Conservation (phyloP, 2,113 vertebrate species). For the Numida meleagris region DNA sequence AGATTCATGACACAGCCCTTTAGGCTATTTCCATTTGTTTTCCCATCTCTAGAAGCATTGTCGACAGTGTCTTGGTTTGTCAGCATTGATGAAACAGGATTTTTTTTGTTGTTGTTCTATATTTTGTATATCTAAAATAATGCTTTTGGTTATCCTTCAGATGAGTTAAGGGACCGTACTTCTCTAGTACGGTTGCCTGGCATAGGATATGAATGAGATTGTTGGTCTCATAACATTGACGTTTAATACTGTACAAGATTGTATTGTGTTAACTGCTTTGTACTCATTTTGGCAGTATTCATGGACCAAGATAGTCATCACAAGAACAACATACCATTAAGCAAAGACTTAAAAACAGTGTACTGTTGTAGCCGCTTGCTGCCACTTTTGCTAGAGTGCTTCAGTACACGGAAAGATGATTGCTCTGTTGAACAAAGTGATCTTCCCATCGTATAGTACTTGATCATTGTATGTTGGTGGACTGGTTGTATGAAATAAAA, state of each 20-base stretch:
- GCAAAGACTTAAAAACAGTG: background rate
- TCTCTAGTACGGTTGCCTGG: background rate
- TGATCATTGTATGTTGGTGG: background rate
- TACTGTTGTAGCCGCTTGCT: background rate
- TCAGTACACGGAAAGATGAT: background rate
- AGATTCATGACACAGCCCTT: background rate
- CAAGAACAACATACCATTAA: background rate
- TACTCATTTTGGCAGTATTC: background rate
- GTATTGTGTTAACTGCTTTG: background rate
- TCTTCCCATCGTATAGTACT: background rate
- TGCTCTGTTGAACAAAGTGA: background rate
- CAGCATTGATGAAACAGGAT: background rate
- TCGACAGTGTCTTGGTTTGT: constrained; percentile 1
- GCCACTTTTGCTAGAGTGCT: background rate
- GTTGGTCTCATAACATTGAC: background rate
- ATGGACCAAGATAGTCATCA: background rate
- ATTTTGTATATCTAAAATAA: background rate
- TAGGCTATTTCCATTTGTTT: background rate
- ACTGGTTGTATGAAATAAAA: background rate
- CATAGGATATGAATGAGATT: background rate
- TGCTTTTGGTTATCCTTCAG: background rate
- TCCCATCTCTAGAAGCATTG: background rate
- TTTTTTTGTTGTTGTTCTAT: background rate
- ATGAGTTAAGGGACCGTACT: background rate
- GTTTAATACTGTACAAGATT: background rate